Percentiles rank a stretch among this genome's conserved stretches.
phyloP scores from a whole-genome alignment of 1,140 invertebrate genomes.

The Streblospio benedicti region DNA sequence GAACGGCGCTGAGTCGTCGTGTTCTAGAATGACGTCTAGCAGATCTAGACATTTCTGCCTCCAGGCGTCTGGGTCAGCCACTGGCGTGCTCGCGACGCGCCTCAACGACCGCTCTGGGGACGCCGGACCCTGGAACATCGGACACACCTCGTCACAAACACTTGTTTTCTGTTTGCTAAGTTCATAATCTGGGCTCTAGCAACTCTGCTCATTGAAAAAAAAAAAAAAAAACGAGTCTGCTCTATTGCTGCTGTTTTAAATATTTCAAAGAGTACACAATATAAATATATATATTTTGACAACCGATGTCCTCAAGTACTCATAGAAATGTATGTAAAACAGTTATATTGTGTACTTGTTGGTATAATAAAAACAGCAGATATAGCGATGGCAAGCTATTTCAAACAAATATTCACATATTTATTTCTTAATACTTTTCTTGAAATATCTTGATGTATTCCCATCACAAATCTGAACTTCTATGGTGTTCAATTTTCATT shows the following conservation, averaged over 20 bases:
- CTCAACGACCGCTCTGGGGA: not conserved
- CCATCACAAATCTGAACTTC: not conserved
- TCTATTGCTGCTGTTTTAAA: too few species aligned
- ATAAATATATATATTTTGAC: too few species aligned
- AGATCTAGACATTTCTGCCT: slow-evolving; percentile 32
- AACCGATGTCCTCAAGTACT: too few species aligned
- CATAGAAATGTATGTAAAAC: too few species aligned
- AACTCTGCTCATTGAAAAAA: not conserved
- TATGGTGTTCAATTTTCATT: not conserved
- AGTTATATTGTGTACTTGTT: too few species aligned
- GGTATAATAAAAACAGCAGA: too few species aligned
- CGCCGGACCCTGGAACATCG: not conserved
- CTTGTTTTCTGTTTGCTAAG: not conserved
- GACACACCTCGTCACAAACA: not conserved
- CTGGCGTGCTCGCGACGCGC: not conserved
- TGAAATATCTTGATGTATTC: too few species aligned
- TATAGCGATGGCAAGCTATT: too few species aligned
- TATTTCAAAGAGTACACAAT: too few species aligned
- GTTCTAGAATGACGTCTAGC: slow-evolving; percentile 35
- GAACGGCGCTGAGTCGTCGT: slow-evolving; percentile 44
- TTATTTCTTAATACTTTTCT: too few species aligned
- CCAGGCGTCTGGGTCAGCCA: slow-evolving; percentile 33
- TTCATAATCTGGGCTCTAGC: not conserved
- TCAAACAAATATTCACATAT: too few species aligned
- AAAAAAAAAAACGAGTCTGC: too few species aligned